These are phyloP conservation scores for Drosophila watanabei DNA, from an alignment of 1,140 invertebrate genomes.

Conservation along the genomic window DNA sequence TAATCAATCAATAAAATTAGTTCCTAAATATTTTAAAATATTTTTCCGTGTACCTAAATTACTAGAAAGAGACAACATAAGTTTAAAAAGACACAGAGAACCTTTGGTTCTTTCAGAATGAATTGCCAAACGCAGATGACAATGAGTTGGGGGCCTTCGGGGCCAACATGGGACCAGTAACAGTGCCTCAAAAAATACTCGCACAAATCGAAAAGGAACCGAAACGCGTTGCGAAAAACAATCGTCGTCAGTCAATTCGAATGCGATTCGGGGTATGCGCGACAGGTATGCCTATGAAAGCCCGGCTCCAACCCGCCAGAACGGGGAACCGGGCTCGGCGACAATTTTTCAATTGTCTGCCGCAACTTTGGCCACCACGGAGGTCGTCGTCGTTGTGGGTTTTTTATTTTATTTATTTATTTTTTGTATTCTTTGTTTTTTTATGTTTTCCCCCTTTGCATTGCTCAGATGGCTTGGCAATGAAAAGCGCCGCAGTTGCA, in stretches of 20 bases:
- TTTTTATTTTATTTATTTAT: conserved; percentile 8
- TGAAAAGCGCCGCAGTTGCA: conserved; percentile 80
- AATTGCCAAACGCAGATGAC: conserved; percentile 73
- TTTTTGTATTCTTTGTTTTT: conserved; percentile 6
- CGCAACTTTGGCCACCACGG: conserved; percentile 62
- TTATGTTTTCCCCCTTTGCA: conserved; percentile 32
- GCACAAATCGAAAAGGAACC: conserved; percentile 40
- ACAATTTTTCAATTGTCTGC: conserved; percentile 82
- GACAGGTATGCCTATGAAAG: conserved; percentile 79
- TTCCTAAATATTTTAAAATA: neutral
- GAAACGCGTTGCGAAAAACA: conserved; percentile 32
- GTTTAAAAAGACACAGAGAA: neutral
- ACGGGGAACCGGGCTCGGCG: conserved; percentile 59
- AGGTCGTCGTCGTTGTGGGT: conserved; percentile 55
- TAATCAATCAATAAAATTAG: no score
- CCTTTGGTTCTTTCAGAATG: conserved; percentile 43
- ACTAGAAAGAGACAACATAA: conserved; percentile 18
- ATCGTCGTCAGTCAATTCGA: conserved; percentile 81
- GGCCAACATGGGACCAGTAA: conserved; percentile 16
- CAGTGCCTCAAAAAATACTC: conserved; percentile 43
- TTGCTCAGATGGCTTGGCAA: conserved; percentile 76
- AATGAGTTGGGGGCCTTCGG: conserved; percentile 45
- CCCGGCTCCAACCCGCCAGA: conserved; percentile 14
- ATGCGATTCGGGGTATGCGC: conserved; percentile 81
- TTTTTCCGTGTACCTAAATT: conserved; percentile 46